Evolutionary conservation across 2,888 invertebrate species (phyloP).

Genomic region (Sepiola atlantica): DNA sequence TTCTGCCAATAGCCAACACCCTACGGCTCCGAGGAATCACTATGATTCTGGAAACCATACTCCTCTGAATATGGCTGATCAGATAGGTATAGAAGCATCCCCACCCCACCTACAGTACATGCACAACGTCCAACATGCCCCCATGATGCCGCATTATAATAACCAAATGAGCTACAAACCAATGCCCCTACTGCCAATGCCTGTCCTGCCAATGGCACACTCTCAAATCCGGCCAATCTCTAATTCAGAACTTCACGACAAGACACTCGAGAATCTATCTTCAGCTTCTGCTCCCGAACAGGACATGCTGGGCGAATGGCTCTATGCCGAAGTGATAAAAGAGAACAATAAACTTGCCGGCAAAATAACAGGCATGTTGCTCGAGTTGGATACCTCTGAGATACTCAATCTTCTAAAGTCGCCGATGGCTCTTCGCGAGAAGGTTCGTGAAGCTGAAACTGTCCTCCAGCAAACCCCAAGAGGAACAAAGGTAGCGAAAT

Average conservation of each 20-base stretch:
- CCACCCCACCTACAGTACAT: not conserved
- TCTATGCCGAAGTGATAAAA: not conserved
- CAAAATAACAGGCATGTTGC: constrained; percentile 37
- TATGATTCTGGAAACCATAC: not conserved
- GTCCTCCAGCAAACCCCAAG: constrained; percentile 23
- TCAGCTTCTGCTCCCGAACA: not conserved
- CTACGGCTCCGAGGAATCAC: not conserved
- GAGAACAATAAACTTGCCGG: not conserved
- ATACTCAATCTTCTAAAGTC: constrained; percentile 14
- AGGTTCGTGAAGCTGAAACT: constrained; percentile 38
- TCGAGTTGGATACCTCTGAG: constrained; percentile 1
- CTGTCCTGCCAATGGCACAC: not conserved
- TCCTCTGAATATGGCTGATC: not conserved
- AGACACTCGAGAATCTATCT: not conserved
- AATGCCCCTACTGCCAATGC: not conserved
- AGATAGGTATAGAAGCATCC: not conserved
- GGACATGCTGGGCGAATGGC: not conserved
- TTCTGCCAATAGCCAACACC: not conserved
- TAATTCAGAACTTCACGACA: not conserved
- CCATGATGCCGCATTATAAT: not conserved
- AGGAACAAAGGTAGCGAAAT: not conserved
- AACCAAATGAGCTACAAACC: not conserved
- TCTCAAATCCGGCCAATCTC: not conserved
- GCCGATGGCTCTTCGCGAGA: constrained; percentile 4
- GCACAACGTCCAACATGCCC: not conserved